phyloP scores from a whole-genome alignment of 2,113 vertebrate genomes.

The Petrocephalus microphthalmus region DNA sequence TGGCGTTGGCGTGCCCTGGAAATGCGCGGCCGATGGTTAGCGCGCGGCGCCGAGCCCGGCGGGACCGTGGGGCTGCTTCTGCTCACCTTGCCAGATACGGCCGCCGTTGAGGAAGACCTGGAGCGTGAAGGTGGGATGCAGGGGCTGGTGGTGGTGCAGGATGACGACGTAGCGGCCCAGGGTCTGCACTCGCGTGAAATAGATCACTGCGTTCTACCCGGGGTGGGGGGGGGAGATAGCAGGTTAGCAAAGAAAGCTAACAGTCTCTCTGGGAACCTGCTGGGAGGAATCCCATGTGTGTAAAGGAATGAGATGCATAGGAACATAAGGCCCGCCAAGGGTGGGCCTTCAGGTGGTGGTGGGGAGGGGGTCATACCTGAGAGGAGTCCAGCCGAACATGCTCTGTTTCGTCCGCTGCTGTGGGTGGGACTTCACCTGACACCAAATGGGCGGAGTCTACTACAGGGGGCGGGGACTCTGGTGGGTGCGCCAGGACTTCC shows the following conservation, averaged over 20 bases:
- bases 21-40: background rate
- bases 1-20: conserved; percentile 75
- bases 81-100: conserved; percentile 85
- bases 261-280: background rate
- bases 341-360: background rate
- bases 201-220: conserved; percentile 73
- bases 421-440: conserved; percentile 57
- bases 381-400: conserved; percentile 70
- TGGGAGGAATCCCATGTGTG: background rate
- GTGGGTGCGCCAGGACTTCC: conserved; percentile 51
- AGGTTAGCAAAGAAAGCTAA: background rate
- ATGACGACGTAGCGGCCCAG: conserved; percentile 89
- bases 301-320: background rate
- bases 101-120: conserved; percentile 80
- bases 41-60: background rate
- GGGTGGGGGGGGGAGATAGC: background rate
- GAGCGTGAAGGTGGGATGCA: conserved; percentile 69
- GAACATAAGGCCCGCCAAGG: background rate
- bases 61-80: background rate
- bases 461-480: conserved; percentile 39
- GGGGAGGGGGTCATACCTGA: conserved; percentile 60
- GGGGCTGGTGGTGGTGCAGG: conserved; percentile 85
- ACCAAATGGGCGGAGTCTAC: conserved; percentile 35
- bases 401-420: conserved; percentile 58
- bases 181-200: conserved; percentile 65